Base-by-base conservation (phyloP, 2,797 vertebrate species). In the Eupleurogrammus muticus region DNA sequence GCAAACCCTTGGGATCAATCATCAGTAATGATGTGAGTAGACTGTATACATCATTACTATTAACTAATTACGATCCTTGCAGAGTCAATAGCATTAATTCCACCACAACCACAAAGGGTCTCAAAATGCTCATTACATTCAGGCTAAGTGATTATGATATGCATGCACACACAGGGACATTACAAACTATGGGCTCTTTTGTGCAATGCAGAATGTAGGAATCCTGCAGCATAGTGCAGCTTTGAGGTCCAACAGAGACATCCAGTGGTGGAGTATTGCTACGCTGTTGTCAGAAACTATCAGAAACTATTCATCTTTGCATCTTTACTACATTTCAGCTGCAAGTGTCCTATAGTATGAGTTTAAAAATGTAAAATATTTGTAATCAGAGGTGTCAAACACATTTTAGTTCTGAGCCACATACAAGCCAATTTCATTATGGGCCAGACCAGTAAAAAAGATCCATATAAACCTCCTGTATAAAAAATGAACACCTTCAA, bases 241-340 rank as follows among this genome's bases (percentile, higher is more conserved):
- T 86, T 12, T 34, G 6, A 78, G 62, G 51, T 54, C 44, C 78
- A 82, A 78, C 53, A 82, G 82, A 11, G 90, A 73, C 85, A 81
- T 87, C 92, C 80, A 84, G 88, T 91, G 92, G 77, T 67, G 2
- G 66, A 44, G 11, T 50, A 21, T 8, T 44, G 53, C 2, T 2
- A 35, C n/a, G 28, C 5, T 12, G 9, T n/a, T 58, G 4, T 5
- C 3, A 23, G 49, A n/a, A n/a, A n/a, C 13, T 35, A 17, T 52
- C n/a, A 38, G 0, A 3, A 21, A 32, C 1, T 48, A 23, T 73
- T n/a, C 40, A n/a, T 40, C 0, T 46, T 42, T 17, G 21, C n/a
- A 13, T 54, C 16, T 16, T 5, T 28, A 56, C 24, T 46, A 11
- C 2, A 21, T 24, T 54, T 34, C 8, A 36, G 2, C 16, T n/a